phyloP scores from a whole-genome alignment of 2,113 vertebrate genomes.

The Puma concolor region DNA sequence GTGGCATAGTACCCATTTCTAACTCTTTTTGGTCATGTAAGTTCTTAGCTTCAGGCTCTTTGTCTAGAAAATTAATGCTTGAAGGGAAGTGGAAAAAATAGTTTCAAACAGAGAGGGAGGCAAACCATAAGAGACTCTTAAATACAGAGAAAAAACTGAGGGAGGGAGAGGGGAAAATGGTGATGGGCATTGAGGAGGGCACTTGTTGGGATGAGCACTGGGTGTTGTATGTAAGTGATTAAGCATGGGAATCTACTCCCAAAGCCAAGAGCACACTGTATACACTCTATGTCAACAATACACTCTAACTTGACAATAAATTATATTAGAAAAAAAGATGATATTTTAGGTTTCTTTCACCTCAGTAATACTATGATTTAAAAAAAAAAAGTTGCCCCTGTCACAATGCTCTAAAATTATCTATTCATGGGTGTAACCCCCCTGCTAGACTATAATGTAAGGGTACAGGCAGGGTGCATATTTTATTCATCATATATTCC shows the following conservation, averaged over 20 bases:
- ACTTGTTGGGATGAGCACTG: too few relatives aligned
- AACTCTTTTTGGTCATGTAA: not conserved
- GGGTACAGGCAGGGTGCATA: not conserved
- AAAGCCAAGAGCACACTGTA: too few relatives aligned
- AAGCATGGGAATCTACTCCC: too few relatives aligned
- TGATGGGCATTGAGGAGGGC: too few relatives aligned
- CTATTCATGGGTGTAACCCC: not conserved
- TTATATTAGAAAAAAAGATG: not conserved
- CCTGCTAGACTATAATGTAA: not conserved
- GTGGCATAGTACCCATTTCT: not conserved
- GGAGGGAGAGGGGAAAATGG: too few relatives aligned
- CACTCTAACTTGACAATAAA: too few relatives aligned
- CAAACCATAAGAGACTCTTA: too few relatives aligned
- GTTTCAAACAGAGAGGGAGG: too few relatives aligned
- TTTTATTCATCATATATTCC: not conserved
- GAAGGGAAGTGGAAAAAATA: too few relatives aligned
- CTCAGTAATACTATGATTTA: conserved; percentile 8
- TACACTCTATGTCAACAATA: too few relatives aligned
- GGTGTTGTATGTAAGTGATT: too few relatives aligned
- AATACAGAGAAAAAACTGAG: too few relatives aligned
- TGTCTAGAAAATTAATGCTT: not conserved
- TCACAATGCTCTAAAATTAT: not conserved
- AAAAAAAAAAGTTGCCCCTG: not conserved
- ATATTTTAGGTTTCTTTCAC: not conserved
- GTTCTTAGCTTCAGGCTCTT: not conserved